Base-by-base conservation (phyloP, 2,888 invertebrate species). In the Odontomyia ornata region DNA sequence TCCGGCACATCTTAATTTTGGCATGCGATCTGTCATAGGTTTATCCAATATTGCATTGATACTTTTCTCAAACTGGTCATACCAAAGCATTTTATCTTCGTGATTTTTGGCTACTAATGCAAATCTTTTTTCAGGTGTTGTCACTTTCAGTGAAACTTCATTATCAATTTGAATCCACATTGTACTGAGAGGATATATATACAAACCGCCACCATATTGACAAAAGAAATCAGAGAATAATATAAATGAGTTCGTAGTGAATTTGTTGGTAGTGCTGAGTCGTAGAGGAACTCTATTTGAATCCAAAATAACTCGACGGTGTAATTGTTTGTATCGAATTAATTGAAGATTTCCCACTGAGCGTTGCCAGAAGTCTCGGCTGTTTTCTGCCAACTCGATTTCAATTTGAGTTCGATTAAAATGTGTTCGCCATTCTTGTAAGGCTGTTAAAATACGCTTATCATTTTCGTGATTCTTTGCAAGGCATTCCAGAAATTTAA, bases 141-240 rank as follows among this genome's bases (percentile, higher is more conserved):
- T 92, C 15, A 96, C 86, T 79, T 90, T 90, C 80, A 95, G 89
- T 1, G 90, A 89, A 82, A 92, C 91, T 83, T 91, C 93, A n/a
- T 90, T 88, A 52, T 92, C 87, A 3, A 91, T 88, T 84, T 95
- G 94, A 1, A 95, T 89, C 96, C 96, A 96, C 64, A 96, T 84
- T 0, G 93, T 93, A 79, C 90, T 89, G 79, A 96, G 87, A 9
- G 92, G 90, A 86, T 93, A 93, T 0, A 88, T 90, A 73, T 91
- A 89, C 1, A 91, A 89, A 28, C 92, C 91, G 47, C 93, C 92
- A 82, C 89, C 89, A 28, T 93, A 88, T 83, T 95, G 95, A 76
- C 95, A 90, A 79, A 96, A 92, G 76, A 93, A 88, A 85, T 96
- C 96, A 76, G 92, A 94, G 83, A 96, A 91, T 71, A 96, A 88